These are phyloP conservation scores for Drosophila greeni DNA, from an alignment of 2,888 invertebrate genomes.

Conservation along the genomic window DNA sequence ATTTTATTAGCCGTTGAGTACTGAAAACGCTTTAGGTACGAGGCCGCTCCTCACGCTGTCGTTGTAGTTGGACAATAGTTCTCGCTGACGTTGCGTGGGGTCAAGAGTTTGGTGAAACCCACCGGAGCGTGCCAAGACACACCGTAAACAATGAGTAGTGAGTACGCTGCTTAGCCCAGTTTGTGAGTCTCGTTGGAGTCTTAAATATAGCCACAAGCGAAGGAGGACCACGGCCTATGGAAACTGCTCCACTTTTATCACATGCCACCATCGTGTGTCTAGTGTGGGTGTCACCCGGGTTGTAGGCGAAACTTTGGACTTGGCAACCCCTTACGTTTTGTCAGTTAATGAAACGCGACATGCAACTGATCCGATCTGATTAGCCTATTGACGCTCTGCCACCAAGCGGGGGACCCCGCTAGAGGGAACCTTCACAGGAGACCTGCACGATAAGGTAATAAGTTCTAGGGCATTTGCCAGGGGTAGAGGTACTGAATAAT, in stretches of 20 bases:
- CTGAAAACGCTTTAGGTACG: constrained; percentile 49
- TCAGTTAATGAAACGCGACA: constrained; percentile 45
- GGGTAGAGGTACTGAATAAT: background rate
- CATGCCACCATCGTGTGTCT: constrained; percentile 63
- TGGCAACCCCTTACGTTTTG: constrained; percentile 30
- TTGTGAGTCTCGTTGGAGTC: constrained; percentile 36
- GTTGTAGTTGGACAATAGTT: constrained; percentile 3
- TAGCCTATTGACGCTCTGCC: constrained; percentile 21
- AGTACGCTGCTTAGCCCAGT: constrained; percentile 52
- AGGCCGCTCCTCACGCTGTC: constrained; percentile 27
- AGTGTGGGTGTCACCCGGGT: constrained; percentile 30
- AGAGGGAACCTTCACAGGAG: background rate
- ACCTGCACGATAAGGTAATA: background rate
- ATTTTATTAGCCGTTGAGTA: constrained; percentile 67
- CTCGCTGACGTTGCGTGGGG: constrained; percentile 55
- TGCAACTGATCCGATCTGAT: constrained; percentile 37
- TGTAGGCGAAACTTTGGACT: background rate
- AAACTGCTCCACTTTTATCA: constrained; percentile 65
- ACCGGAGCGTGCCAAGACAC: constrained; percentile 56
- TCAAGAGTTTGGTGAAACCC: constrained; percentile 65
- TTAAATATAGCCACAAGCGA: constrained; percentile 47
- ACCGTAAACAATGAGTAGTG: constrained; percentile 23
- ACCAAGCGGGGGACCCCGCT: background rate
- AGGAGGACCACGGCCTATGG: constrained; percentile 18
- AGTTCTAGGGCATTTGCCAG: background rate